A percentile compares a stretch with the other conserved stretches of the same genome.
phyloP scores from a whole-genome alignment of 1,140 invertebrate genomes.

The Diabrotica undecimpunctata region DNA sequence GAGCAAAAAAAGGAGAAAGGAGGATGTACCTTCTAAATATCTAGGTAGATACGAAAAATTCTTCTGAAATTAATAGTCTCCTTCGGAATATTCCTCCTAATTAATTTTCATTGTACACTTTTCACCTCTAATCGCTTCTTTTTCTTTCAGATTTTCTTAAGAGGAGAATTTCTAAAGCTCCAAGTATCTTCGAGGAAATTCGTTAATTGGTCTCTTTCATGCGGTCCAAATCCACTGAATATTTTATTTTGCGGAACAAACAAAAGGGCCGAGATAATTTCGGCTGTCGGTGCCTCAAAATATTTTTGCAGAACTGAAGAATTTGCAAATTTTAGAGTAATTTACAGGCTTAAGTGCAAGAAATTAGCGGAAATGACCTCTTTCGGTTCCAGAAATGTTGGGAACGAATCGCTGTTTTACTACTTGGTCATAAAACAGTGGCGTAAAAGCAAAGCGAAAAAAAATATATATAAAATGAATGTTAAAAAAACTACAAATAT shows the following conservation, averaged over 20 bases:
- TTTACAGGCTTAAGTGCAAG: neutral
- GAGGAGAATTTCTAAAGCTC: neutral
- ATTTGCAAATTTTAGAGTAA: neutral
- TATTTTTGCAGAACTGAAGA: neutral
- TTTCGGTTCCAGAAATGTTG: neutral
- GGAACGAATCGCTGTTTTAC: neutral
- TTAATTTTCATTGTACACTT: constrained; percentile 3
- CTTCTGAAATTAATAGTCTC: neutral
- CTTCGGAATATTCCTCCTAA: neutral
- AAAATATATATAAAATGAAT: too few relatives aligned
- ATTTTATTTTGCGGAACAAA: constrained; percentile 1
- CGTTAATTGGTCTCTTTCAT: constrained; percentile 2
- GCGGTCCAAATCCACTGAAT: constrained; percentile 1
- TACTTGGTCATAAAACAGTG: neutral
- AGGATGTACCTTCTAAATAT: too few relatives aligned
- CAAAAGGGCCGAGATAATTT: neutral
- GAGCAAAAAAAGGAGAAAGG: too few relatives aligned
- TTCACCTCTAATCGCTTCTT: neutral
- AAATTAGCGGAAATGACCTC: neutral
- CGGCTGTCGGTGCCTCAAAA: neutral
- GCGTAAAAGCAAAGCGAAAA: too few relatives aligned
- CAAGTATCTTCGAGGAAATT: neutral
- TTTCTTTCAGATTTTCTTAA: neutral
- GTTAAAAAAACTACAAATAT: too few relatives aligned
- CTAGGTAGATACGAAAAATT: neutral